Percentiles rank a stretch among this genome's conserved stretches.
These are phyloP conservation scores for Nomada goodeniana DNA, from an alignment of 2,888 invertebrate genomes.

Conservation along the genomic window DNA sequence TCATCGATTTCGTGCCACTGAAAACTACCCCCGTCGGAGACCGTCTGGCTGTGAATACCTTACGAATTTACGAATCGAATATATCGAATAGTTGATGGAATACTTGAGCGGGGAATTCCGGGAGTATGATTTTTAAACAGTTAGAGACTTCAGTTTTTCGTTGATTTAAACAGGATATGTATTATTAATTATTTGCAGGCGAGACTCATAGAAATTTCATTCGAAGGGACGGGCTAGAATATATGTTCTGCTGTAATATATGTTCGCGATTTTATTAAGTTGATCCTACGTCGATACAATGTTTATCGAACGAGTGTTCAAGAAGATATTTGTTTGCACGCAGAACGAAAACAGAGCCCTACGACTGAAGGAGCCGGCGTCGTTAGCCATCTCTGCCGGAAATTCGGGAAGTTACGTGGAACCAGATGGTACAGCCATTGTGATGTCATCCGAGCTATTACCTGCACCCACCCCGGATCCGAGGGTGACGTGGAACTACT, in stretches of 20 bases:
- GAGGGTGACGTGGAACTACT: conserved; percentile 89
- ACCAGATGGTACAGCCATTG: conserved; percentile 80
- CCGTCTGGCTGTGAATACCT: not conserved
- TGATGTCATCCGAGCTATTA: conserved; percentile 81
- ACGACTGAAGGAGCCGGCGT: conserved; percentile 87
- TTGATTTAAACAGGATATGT: no score
- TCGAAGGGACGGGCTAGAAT: no score
- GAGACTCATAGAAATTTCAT: not conserved
- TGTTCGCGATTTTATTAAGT: not conserved
- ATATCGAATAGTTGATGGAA: conserved; percentile 5
- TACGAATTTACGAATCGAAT: conserved; percentile 14
- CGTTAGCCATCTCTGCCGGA: conserved; percentile 84
- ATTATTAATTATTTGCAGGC: not conserved
- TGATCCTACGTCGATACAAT: not conserved
- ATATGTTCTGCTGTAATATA: not conserved
- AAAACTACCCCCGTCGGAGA: not conserved
- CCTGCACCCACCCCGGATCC: conserved; percentile 84
- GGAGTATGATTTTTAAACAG: not conserved
- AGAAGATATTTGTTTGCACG: conserved; percentile 73
- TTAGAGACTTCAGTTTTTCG: no score
- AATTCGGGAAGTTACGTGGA: conserved; percentile 80
- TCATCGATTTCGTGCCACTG: conserved; percentile 32
- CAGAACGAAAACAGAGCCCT: conserved; percentile 95
- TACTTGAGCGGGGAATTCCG: not conserved
- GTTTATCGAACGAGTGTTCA: conserved; percentile 13